Evolutionary conservation across 2,797 vertebrate species (phyloP), one percentile per base, ranked within the genome.

Genomic region (Antennarius maculatus): DNA sequence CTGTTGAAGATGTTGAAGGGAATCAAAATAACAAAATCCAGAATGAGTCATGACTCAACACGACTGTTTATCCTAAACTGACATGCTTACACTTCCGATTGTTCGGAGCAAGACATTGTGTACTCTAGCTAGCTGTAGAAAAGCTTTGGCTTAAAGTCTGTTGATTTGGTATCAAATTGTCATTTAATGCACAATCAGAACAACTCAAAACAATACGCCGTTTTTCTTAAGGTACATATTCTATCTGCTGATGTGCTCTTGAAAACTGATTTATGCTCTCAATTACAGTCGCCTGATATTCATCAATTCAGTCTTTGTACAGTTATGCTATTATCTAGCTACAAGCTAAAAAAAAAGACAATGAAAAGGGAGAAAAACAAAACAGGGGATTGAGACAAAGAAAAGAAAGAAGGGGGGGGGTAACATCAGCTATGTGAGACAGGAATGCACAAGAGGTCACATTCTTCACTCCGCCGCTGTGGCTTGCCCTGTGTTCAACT

Each of bases 381-480:
- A 55, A 57, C 17, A 68, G 46, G 53, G 48, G 61, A 58, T 17
- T 17, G 49, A 54, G 31, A 62, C 27, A 55, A 34, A 57, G 29
- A 61, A 15, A 61, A 37, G 23, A 31, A 51, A 52, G 28, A 43
- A 37, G 18, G n/a, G 10, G 43, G 14, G 66, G 73, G 77, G 86
- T 77, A 92, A 91, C 89, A 92, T 81, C 82, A 92, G 87, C 92
- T 92, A 94, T 93, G 94, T 89, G 90, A 83, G 71, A 88, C 70
- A 88, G 88, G 94, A 95, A 94, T 91, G 92, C 86, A 88, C 74
- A 80, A 71, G 72, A 88, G 89, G 92, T 93, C 92, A 90, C 92
- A 92, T 89, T 94, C 93, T 89, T 89, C 74, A 76, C 80, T 61
- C 61, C 51, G 74, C 76, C 90, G 89, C 91, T 88, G 67, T 79